phyloP scores from a whole-genome alignment of 2,113 vertebrate species.

The Protobothrops mucrosquamatus region DNA sequence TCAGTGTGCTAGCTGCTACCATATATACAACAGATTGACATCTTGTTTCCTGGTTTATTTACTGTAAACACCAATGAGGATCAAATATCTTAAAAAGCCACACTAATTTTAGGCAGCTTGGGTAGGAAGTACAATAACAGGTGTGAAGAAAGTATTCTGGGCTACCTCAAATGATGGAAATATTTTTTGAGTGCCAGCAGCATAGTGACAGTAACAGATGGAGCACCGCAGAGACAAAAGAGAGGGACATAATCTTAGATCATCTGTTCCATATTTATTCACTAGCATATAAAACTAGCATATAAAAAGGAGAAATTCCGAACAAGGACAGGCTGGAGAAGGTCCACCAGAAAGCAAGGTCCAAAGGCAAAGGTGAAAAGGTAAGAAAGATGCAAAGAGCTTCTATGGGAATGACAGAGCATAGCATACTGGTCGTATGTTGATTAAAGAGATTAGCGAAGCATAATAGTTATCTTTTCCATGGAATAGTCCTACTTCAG shows the following conservation, averaged over 20 bases:
- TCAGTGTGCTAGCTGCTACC: not conserved
- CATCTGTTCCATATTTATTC: not conserved
- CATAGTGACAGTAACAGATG: not conserved
- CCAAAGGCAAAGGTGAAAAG: slow-evolving; percentile 24
- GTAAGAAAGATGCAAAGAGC: slow-evolving; percentile 14
- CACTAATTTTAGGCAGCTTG: slow-evolving; percentile 14
- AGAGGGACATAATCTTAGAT: not conserved
- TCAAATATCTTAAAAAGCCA: slow-evolving; percentile 39
- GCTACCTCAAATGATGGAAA: not conserved
- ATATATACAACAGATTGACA: not conserved
- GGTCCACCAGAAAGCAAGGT: not conserved
- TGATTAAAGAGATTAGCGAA: not conserved
- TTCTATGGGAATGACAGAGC: not conserved
- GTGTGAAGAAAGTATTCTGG: not conserved
- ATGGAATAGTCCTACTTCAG: not conserved
- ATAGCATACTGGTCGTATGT: not conserved
- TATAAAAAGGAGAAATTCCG: not conserved
- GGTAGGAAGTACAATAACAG: slow-evolving; percentile 24
- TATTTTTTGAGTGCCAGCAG: not conserved
- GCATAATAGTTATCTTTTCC: not conserved
- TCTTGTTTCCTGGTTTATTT: not conserved
- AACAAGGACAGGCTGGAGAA: not conserved
- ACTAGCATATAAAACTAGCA: not conserved
- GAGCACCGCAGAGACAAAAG: slow-evolving; percentile 5
- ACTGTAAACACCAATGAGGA: slow-evolving; percentile 26